These are phyloP conservation scores for Zelleria hepariella DNA, from an alignment of 2,888 invertebrate genomes.

Conservation along the genomic window DNA sequence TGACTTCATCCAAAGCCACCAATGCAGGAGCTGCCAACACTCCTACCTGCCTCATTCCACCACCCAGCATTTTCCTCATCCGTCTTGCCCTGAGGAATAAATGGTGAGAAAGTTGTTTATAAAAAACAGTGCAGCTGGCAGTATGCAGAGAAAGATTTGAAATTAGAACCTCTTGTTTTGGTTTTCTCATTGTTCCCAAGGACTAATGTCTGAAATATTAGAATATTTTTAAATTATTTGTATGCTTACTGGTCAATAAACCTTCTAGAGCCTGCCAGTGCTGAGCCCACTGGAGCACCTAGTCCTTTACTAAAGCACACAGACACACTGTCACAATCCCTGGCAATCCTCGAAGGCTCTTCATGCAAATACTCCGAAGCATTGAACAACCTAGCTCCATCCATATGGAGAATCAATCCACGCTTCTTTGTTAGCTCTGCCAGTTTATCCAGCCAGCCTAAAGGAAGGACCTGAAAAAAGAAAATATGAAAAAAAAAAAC, in stretches of 20 bases:
- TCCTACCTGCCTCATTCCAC: slow-evolving; percentile 89
- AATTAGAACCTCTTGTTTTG: background rate
- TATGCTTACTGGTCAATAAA: slow-evolving; percentile 75
- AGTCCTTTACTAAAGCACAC: slow-evolving; percentile 89
- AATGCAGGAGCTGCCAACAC: slow-evolving; percentile 86
- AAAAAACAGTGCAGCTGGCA: background rate
- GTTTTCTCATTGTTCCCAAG: too few relatives aligned
- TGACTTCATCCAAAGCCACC: slow-evolving; percentile 79
- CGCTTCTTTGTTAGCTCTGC: slow-evolving; percentile 69
- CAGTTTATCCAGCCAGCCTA: slow-evolving; percentile 79
- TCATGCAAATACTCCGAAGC: slow-evolving; percentile 77
- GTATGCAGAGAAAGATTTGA: background rate
- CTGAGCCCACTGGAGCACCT: slow-evolving; percentile 85
- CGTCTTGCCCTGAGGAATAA: slow-evolving; percentile 72
- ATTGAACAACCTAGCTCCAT: slow-evolving; percentile 89
- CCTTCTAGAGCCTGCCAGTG: slow-evolving; percentile 77
- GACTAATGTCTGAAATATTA: too few relatives aligned
- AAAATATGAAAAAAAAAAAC: background rate
- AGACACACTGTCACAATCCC: slow-evolving; percentile 80
- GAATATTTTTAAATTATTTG: background rate
- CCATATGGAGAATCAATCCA: slow-evolving; percentile 78
- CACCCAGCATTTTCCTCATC: slow-evolving; percentile 84
- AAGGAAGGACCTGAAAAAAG: slow-evolving; percentile 70
- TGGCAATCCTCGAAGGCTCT: slow-evolving; percentile 73
- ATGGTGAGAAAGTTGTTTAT: too few relatives aligned